Conservation (phyloP, 2,797 vertebrate genomes). For the Florisuga fusca region DNA sequence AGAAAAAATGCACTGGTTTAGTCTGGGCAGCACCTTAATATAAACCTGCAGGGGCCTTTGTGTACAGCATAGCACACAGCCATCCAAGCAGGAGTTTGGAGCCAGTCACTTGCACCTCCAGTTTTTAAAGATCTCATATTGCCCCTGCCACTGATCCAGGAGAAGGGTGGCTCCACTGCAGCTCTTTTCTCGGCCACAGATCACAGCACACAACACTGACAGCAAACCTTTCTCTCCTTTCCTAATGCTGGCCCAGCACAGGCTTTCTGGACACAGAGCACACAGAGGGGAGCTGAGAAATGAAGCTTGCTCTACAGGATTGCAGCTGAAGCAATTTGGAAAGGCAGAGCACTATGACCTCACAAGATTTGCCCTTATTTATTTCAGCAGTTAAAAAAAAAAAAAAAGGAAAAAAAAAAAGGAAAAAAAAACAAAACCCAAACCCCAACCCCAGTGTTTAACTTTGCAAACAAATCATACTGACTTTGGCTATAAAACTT, state of each 20-base stretch:
- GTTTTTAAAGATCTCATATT: neutral
- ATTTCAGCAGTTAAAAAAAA: conserved; percentile 44
- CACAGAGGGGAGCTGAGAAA: neutral
- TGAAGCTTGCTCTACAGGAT: conserved; percentile 4
- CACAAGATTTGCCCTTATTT: conserved; percentile 51
- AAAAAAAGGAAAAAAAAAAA: neutral
- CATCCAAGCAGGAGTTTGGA: conserved; percentile 50
- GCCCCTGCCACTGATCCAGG: neutral
- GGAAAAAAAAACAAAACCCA: too few species aligned
- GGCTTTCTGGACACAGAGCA: neutral
- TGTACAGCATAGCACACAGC: conserved; percentile 64
- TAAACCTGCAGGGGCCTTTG: conserved; percentile 72
- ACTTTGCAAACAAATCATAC: conserved; percentile 53
- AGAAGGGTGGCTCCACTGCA: conserved; percentile 46
- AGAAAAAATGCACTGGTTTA: conserved; percentile 73
- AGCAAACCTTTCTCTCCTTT: neutral
- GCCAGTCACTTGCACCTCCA: conserved; percentile 2
- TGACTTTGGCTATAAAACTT: conserved; percentile 47
- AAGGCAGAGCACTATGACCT: conserved; percentile 42
- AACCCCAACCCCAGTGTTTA: neutral
- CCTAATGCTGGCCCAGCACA: neutral
- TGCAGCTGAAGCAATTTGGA: conserved; percentile 58
- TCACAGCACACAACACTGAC: neutral
- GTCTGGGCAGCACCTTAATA: conserved; percentile 77
- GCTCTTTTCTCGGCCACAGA: neutral